Percentiles rank a stretch among this genome's conserved stretches.
Conservation (phyloP, 2,113 vertebrate species). For the Eira barbara region DNA sequence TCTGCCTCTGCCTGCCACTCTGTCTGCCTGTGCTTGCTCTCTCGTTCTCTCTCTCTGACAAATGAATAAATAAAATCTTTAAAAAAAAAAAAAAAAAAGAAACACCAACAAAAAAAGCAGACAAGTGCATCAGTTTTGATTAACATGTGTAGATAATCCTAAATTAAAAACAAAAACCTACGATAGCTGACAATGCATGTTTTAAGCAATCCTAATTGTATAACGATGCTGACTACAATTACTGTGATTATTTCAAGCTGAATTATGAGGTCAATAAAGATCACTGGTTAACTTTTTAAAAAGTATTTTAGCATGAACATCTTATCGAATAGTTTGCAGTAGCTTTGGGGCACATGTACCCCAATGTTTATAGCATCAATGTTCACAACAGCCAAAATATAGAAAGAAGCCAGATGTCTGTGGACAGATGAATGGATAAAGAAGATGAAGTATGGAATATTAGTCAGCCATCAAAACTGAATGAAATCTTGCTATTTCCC, state of each 20-base stretch:
- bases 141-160: not conserved
- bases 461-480: not conserved
- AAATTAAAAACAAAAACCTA: not conserved
- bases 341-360: not conserved
- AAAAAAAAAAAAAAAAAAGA: not conserved
- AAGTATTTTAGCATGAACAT: not conserved
- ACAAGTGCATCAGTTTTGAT: not conserved
- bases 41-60: no score
- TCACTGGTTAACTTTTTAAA: not conserved
- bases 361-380: not conserved
- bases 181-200: not conserved
- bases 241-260: constrained; percentile 28
- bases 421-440: not conserved
- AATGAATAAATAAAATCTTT: no score
- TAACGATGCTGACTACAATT: not conserved
- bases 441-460: not conserved
- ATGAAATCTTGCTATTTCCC: not conserved
- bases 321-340: not conserved
- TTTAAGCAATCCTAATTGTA: not conserved
- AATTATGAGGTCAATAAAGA: constrained; percentile 9
- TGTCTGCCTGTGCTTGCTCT: no score
- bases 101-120: not conserved
- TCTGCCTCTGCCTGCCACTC: no score
- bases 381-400: not conserved
- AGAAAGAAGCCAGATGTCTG: not conserved